Evolutionary conservation across 2,113 vertebrate genomes (phyloP).

Genomic region (Dicentrarchus labrax): DNA sequence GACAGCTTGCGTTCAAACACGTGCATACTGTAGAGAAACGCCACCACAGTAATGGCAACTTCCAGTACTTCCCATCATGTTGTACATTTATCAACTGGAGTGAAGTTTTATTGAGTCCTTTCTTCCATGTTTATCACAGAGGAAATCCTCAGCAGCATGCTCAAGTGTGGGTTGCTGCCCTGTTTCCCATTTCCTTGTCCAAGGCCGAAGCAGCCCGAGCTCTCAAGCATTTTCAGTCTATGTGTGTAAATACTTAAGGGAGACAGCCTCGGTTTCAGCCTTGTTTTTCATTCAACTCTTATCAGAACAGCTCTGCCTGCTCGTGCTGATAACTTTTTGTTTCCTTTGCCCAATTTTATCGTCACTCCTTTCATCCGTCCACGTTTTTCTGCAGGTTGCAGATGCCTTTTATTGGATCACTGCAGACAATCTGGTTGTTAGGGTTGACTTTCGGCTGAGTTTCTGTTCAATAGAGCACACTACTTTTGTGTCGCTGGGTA

Average conservation of each 20-base stretch:
- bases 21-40: too few relatives aligned
- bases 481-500: background rate
- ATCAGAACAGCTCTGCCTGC: conserved; percentile 30
- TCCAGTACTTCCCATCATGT: conserved; percentile 5
- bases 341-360: background rate
- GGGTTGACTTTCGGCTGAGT: conserved; percentile 1
- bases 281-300: conserved; percentile 21
- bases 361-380: conserved; percentile 15
- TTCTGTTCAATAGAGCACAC: background rate
- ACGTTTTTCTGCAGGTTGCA: background rate
- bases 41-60: too few relatives aligned
- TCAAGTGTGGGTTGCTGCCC: conserved; percentile 17
- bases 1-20: too few relatives aligned
- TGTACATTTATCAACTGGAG: conserved; percentile 5
- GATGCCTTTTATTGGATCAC: background rate
- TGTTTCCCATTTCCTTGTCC: conserved; percentile 40
- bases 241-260: conserved; percentile 5
- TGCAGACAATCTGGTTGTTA: background rate
- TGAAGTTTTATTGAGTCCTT: background rate
- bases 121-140: conserved; percentile 24
- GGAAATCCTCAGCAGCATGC: conserved; percentile 15
- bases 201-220: background rate
- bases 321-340: conserved; percentile 39
- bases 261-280: background rate
- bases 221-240: background rate